These are phyloP conservation scores for Heptascelio sp. DNA, from an alignment of 2,888 invertebrate species.

Conservation along the genomic window DNA sequence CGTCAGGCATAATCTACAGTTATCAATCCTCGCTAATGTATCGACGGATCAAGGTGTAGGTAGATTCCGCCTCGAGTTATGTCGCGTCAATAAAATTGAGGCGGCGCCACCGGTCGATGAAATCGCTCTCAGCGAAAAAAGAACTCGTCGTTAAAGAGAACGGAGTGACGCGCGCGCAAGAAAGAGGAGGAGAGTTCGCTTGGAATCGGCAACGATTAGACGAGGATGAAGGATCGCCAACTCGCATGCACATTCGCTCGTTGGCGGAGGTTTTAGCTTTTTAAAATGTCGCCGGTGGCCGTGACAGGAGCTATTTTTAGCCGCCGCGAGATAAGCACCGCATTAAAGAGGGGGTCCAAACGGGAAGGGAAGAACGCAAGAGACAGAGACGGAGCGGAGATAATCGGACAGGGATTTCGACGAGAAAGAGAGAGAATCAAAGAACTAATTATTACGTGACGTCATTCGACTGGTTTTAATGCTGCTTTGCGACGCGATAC, in stretches of 20 bases:
- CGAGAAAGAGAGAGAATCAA: slow-evolving; percentile 72
- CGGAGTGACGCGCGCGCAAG: slow-evolving; percentile 20
- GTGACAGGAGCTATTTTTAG: slow-evolving; percentile 84
- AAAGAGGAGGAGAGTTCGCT: slow-evolving; percentile 13
- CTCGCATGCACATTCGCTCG: slow-evolving; percentile 67
- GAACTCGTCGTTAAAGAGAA: slow-evolving; percentile 22
- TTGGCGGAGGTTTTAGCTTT: slow-evolving; percentile 80
- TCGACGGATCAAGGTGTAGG: slow-evolving; percentile 50
- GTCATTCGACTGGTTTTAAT: slow-evolving; percentile 76
- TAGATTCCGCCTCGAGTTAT: slow-evolving; percentile 28
- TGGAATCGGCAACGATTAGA: slow-evolving; percentile 31
- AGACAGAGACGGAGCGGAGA: slow-evolving; percentile 47
- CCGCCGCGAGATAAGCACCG: slow-evolving; percentile 82
- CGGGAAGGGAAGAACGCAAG: slow-evolving; percentile 44
- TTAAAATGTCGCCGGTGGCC: slow-evolving; percentile 84
- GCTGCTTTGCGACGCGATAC: slow-evolving; percentile 57
- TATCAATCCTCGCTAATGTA: slow-evolving; percentile 25
- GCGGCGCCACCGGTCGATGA: slow-evolving; percentile 48
- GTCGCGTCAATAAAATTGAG: slow-evolving; percentile 7
- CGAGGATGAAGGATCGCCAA: slow-evolving; percentile 43
- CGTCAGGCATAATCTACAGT: neutral
- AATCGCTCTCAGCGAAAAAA: slow-evolving; percentile 4
- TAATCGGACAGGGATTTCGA: slow-evolving; percentile 61
- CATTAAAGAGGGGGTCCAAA: slow-evolving; percentile 61
- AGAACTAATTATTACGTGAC: slow-evolving; percentile 78